Conservation (phyloP, 64 coral and sea anemone genomes). For the Pachyseris speciosa region DNA sequence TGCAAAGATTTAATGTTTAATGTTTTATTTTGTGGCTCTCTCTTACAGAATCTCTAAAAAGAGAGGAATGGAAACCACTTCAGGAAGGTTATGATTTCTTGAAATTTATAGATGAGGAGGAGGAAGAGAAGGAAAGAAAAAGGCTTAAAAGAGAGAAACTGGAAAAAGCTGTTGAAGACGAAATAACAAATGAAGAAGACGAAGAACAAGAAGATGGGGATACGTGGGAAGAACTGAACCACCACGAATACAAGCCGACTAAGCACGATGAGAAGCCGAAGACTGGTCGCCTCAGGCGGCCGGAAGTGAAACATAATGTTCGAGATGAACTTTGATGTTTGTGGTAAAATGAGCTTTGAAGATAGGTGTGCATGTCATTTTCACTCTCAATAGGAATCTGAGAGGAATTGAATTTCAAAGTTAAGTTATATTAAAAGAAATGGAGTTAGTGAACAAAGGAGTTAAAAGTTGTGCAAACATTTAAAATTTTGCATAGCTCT, state of each 20-base stretch:
- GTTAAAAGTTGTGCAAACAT: too few species aligned
- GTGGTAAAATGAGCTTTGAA: not conserved
- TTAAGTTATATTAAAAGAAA: too few species aligned
- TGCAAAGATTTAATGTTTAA: too few species aligned
- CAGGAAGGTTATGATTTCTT: slow-evolving; percentile 73
- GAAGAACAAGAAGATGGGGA: not conserved
- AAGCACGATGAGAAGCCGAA: not conserved
- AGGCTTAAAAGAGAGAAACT: not conserved
- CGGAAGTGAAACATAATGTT: not conserved
- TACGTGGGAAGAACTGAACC: not conserved
- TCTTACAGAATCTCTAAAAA: not conserved
- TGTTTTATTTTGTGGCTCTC: not conserved
- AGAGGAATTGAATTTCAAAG: too few species aligned
- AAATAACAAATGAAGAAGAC: not conserved
- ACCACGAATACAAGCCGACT: not conserved
- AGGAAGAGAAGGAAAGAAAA: slow-evolving; percentile 40
- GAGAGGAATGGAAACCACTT: slow-evolving; percentile 38
- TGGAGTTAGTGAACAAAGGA: too few species aligned
- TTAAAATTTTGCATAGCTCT: too few species aligned
- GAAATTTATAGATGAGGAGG: slow-evolving; percentile 43
- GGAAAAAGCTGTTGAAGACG: not conserved
- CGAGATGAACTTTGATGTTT: slow-evolving; percentile 23
- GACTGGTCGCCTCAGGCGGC: not conserved
- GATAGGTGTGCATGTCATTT: too few species aligned
- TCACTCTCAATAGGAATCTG: too few species aligned